Conservation (phyloP, 2,888 invertebrate genomes). For the Acholoe squamosa region DNA sequence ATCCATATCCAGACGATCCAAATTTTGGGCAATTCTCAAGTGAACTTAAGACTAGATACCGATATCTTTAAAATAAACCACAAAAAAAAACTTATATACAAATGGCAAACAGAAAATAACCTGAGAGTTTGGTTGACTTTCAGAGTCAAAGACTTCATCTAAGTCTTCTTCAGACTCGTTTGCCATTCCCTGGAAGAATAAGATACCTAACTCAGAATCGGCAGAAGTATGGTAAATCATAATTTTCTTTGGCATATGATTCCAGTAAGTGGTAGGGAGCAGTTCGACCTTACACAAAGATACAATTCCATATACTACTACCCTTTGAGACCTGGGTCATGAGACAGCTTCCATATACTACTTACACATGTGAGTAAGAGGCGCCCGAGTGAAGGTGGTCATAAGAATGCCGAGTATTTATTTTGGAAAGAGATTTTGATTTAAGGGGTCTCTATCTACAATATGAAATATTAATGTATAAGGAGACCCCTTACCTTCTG, state of each 20-base stretch:
- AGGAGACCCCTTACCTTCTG: conserved; percentile 88
- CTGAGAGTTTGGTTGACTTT: conserved; percentile 12
- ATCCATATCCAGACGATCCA: too few relatives aligned
- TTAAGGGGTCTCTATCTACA: background rate
- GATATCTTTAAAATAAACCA: background rate
- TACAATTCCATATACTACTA: too few relatives aligned
- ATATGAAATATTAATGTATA: background rate
- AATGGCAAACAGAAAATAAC: background rate
- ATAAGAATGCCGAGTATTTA: background rate
- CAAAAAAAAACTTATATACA: background rate
- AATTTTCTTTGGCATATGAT: too few relatives aligned
- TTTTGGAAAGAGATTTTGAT: background rate
- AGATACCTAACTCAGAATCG: background rate
- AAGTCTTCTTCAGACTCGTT: background rate
- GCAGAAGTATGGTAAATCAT: too few relatives aligned
- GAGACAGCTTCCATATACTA: background rate
- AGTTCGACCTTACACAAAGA: too few relatives aligned
- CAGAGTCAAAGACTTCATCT: conserved; percentile 9
- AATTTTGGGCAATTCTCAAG: too few relatives aligned
- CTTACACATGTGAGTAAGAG: too few relatives aligned
- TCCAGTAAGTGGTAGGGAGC: too few relatives aligned
- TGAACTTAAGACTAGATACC: too few relatives aligned
- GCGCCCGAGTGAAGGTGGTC: too few relatives aligned
- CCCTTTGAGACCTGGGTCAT: too few relatives aligned
- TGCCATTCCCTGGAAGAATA: conserved; percentile 12